phyloP scores from a whole-genome alignment of 2,888 invertebrate species.

The Hirtodrosophila cameraria region DNA sequence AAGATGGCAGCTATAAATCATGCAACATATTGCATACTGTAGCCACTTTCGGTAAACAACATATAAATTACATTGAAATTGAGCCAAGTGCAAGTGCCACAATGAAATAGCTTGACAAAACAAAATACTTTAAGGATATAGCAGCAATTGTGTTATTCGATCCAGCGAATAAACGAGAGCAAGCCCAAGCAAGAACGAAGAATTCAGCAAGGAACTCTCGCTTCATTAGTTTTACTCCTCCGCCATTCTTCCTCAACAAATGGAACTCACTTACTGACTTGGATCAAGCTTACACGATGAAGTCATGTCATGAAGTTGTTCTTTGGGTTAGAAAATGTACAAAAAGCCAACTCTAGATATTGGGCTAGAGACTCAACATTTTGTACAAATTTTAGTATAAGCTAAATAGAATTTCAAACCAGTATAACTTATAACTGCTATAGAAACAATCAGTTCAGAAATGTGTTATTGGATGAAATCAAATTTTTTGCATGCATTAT shows the following conservation, averaged over 20 bases:
- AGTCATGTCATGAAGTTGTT: too few relatives aligned
- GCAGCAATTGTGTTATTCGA: slow-evolving; percentile 53
- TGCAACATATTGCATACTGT: slow-evolving; percentile 71
- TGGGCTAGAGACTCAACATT: too few relatives aligned
- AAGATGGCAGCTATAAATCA: slow-evolving; percentile 70
- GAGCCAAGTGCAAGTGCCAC: slow-evolving; percentile 64
- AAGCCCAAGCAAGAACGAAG: slow-evolving; percentile 6
- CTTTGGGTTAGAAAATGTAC: too few relatives aligned
- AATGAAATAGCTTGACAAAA: slow-evolving; percentile 37
- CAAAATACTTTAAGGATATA: slow-evolving; percentile 19
- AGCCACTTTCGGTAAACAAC: slow-evolving; percentile 64
- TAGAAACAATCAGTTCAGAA: too few relatives aligned
- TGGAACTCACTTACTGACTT: slow-evolving; percentile 8
- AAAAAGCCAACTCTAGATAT: too few relatives aligned
- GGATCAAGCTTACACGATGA: neutral
- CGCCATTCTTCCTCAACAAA: slow-evolving; percentile 10
- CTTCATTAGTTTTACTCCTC: slow-evolving; percentile 68
- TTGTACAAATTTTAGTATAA: too few relatives aligned
- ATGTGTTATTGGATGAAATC: too few relatives aligned
- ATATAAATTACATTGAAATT: slow-evolving; percentile 74
- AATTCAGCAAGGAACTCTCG: slow-evolving; percentile 33
- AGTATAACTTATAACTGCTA: too few relatives aligned
- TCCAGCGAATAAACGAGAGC: slow-evolving; percentile 15
- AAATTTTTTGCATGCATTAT: too few relatives aligned
- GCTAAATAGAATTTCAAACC: too few relatives aligned